These are phyloP conservation scores for Chloroceryle inda DNA, from an alignment of 2,797 vertebrate species.

Conservation along the genomic window DNA sequence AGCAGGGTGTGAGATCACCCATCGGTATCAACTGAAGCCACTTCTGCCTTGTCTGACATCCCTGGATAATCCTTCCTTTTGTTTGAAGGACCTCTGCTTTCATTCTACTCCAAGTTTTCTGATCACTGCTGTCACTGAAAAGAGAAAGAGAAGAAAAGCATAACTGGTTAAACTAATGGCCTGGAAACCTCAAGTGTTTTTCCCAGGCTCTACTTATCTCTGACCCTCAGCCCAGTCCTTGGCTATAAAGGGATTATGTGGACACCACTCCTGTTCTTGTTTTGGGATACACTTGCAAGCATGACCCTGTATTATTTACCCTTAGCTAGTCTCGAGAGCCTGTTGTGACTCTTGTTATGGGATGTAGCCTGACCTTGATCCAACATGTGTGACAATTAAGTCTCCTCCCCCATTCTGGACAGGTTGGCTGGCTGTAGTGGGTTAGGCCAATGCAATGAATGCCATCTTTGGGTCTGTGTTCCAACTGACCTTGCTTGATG, in stretches of 20 bases:
- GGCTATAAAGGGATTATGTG: not conserved
- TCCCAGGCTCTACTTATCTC: slow-evolving; percentile 13
- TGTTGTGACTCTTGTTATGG: not conserved
- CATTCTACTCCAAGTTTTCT: not conserved
- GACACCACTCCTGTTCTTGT: not conserved
- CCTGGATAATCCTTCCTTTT: not conserved
- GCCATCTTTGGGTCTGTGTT: not conserved
- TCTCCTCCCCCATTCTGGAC: not conserved
- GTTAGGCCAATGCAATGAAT: not conserved
- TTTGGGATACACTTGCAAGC: not conserved
- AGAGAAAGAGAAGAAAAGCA: not conserved
- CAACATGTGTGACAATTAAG: not conserved
- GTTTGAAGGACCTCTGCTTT: not conserved
- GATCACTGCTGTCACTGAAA: not conserved
- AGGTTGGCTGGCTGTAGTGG: not conserved
- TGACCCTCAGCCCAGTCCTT: not conserved
- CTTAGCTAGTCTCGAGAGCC: not conserved
- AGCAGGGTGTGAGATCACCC: not conserved
- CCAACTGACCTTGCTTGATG: not conserved
- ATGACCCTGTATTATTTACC: not conserved
- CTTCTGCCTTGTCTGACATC: not conserved
- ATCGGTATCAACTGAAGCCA: not conserved
- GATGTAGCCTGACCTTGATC: not conserved
- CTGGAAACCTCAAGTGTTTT: not conserved
- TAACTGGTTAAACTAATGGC: not conserved